Evolutionary conservation across 2,113 vertebrate genomes (phyloP), one percentile per base, ranked within the genome.

Genomic region (Dicentrarchus labrax): DNA sequence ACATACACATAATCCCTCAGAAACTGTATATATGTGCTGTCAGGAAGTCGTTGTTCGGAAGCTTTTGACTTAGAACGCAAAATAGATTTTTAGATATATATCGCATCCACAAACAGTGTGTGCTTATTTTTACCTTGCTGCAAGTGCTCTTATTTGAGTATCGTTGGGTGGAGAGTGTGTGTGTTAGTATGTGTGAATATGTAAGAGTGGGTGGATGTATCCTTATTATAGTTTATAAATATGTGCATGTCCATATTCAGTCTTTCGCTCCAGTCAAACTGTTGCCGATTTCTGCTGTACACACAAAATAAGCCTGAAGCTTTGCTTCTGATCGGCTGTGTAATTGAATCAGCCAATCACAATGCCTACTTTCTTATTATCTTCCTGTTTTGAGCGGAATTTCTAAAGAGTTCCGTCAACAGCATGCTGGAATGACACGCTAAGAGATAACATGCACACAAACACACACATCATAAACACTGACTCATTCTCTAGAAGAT

Each of bases 61-160:
- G 64, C 30, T 68, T 82, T 77, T 38, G 45, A 82, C 60, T 83
- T 69, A 15, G 69, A 85, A 41, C 0, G 6, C 11, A 48, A 74
- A 70, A 80, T 16, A 68, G 70, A 86, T 87, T 85, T 85, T 56
- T 61, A 83, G 72, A 82, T 86, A 76, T 82, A 47, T 16, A 53
- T 64, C 66, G n/a, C 76, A 54, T 77, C 75, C 74, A 84, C 72
- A 75, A 72, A 77, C 10, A 30, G 51, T n/a, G 45, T 16, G 45
- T 60, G 15, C 73, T 83, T 84, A 81, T 87, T 88, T 88, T 48
- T 81, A 85, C 67, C n/a, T 56, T 6, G 2, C 60, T 74, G 17
- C 9, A 48, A 82, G 50, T 51, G 69, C n/a, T 86, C 54, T 41
- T 71, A 43, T 73, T 80, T 54, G 1, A 57, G 45, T 64, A 69